phyloP scores from a whole-genome alignment of 2,113 vertebrate species.

The Lampris incognitus region DNA sequence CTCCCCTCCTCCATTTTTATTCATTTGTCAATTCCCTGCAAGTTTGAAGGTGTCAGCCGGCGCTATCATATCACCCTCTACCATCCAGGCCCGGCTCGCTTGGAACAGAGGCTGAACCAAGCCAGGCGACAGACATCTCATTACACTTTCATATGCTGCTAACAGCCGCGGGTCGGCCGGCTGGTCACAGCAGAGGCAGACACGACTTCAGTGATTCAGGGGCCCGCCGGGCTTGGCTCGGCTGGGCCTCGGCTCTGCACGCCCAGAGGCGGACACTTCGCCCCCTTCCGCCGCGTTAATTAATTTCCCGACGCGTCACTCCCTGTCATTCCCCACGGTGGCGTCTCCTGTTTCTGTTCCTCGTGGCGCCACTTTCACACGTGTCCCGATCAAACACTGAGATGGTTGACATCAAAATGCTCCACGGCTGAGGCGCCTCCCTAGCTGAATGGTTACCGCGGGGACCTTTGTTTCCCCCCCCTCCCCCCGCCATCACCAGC shows the following conservation, averaged over 20 bases:
- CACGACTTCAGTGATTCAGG: slow-evolving; percentile 62
- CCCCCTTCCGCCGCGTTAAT: slow-evolving; percentile 64
- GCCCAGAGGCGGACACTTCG: slow-evolving; percentile 58
- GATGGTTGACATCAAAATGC: slow-evolving; percentile 48
- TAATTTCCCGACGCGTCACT: slow-evolving; percentile 76
- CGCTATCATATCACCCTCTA: slow-evolving; percentile 59
- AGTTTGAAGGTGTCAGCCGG: slow-evolving; percentile 61
- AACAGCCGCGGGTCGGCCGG: slow-evolving; percentile 55
- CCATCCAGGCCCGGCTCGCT: slow-evolving; percentile 44
- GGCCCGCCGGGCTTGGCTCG: slow-evolving; percentile 9
- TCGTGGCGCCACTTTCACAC: slow-evolving; percentile 36
- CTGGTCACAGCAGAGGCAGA: slow-evolving; percentile 58
- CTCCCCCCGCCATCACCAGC: background rate
- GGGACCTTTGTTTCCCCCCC: background rate
- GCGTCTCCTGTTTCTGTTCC: slow-evolving; percentile 30
- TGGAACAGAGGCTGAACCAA: slow-evolving; percentile 45
- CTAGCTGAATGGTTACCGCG: background rate
- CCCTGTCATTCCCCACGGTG: slow-evolving; percentile 49
- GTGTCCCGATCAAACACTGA: slow-evolving; percentile 31
- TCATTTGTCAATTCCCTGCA: slow-evolving; percentile 54
- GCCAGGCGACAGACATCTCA: slow-evolving; percentile 71
- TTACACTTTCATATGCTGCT: slow-evolving; percentile 75
- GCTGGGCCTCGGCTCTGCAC: slow-evolving; percentile 28
- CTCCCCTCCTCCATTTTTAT: slow-evolving; percentile 36
- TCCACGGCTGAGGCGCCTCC: background rate